Evolutionary conservation across 2,113 vertebrate genomes (phyloP).

Genomic region (Notechis scutatus): DNA sequence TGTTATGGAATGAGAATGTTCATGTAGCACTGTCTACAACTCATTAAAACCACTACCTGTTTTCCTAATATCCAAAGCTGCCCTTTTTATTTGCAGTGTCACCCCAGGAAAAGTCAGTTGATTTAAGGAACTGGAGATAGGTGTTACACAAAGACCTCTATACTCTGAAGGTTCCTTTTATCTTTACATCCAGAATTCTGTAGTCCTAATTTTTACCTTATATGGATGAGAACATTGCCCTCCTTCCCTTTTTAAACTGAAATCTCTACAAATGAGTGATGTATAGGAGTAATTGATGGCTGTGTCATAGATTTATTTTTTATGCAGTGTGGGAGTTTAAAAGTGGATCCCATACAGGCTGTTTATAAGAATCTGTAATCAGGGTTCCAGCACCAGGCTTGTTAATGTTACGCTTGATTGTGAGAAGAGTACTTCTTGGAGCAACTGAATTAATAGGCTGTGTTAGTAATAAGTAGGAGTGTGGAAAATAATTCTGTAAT

Average conservation of each 20-base stretch:
- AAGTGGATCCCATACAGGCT: background rate
- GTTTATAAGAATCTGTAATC: background rate
- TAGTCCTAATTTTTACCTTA: background rate
- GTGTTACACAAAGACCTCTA: background rate
- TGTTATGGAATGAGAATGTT: background rate
- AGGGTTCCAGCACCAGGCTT: background rate
- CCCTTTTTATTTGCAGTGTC: background rate
- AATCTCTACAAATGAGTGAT: background rate
- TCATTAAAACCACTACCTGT: background rate
- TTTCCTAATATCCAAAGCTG: background rate
- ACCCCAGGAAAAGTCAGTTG: background rate
- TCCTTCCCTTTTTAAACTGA: background rate
- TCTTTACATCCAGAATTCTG: background rate
- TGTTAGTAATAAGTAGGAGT: background rate
- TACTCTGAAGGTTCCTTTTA: background rate
- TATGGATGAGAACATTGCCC: background rate
- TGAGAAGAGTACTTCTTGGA: background rate
- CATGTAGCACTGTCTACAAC: background rate
- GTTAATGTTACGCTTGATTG: conserved; percentile 9
- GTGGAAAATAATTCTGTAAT: conserved; percentile 12
- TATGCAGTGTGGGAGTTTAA: background rate
- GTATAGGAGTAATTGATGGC: background rate
- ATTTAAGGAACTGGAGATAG: background rate
- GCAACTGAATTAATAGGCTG: background rate
- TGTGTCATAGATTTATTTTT: accelerated